Base-by-base conservation (phyloP, 2,113 vertebrate genomes). In the Esox niger region DNA sequence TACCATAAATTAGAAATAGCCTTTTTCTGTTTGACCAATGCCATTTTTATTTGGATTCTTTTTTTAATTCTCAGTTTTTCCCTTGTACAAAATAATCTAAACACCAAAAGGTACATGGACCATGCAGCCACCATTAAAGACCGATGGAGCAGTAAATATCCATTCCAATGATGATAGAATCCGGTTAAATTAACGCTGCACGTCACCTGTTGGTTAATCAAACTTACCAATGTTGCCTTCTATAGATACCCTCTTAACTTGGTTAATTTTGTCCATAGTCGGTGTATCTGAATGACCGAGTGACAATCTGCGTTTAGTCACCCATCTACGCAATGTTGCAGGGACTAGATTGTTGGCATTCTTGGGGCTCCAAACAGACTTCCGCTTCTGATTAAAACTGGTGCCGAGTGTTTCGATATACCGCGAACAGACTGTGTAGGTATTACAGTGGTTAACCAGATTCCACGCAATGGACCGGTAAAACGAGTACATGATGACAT, bases 191-290 rank as follows among this genome's bases (percentile, higher is more conserved):
- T n/a, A n/a, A n/a, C n/a, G n/a, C n/a, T n/a, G n/a, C n/a, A n/a
- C n/a, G n/a, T n/a, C n/a, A n/a, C n/a, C n/a, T n/a, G n/a, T n/a
- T n/a, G n/a, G n/a, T n/a, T n/a, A n/a, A n/a, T n/a, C n/a, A 25
- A 38, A 30, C 70, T 79, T 78, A 93, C 91, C 91, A 21, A 93
- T 90, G 73, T 93, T 93, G 6, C 91, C 91, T 68, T 93, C 91
- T 2, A 93, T 84, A 20, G 91, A 91, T 23, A 93, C 88, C 55
- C 91, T 89, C 73, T 78, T 91, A 10, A 90, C 77, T 25, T 61
- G 71, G 32, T n/a, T 29, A 35, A 31, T 2, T 31, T 13, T 38
- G 27, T 68, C 61, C 31, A 32, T 2, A 31, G 70, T 73, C 25
- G 35, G 0, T 26, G 47, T 23, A 7, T 31, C 35, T 13, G 76